phyloP scores from a whole-genome alignment of 2,113 vertebrate genomes.

The Gymnogyps californianus region DNA sequence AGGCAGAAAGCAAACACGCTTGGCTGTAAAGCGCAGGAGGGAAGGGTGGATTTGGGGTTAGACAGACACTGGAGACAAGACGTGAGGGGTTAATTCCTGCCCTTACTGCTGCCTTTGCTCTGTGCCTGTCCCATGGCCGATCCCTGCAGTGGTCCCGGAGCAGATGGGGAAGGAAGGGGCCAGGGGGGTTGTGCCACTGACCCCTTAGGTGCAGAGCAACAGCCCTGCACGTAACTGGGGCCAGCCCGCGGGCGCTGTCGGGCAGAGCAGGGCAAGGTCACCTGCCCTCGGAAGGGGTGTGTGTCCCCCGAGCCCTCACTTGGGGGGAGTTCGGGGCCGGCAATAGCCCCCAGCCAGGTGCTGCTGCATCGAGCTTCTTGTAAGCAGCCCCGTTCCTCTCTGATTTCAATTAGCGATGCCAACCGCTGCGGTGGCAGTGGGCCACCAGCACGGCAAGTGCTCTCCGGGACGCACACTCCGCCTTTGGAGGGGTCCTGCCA shows the following conservation, averaged over 20 bases:
- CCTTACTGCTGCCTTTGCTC: not conserved
- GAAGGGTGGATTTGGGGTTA: not conserved
- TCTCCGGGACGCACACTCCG: accelerated
- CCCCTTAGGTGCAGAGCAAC: not conserved
- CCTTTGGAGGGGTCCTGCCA: not conserved
- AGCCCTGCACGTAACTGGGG: accelerated
- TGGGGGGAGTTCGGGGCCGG: accelerated
- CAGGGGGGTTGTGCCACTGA: too few relatives aligned
- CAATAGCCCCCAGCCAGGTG: accelerated
- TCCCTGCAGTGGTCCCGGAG: not conserved
- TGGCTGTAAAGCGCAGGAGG: too few relatives aligned
- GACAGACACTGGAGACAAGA: not conserved
- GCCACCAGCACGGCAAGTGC: not conserved
- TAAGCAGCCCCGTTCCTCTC: not conserved
- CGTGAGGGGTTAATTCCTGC: accelerated
- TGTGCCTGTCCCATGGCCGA: accelerated
- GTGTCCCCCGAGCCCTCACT: accelerated
- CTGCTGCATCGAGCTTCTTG: not conserved
- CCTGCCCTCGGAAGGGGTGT: not conserved
- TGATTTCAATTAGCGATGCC: accelerated
- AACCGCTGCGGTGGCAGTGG: not conserved
- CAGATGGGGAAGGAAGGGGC: not conserved
- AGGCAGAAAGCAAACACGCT: accelerated
- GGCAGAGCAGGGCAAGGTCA: not conserved
- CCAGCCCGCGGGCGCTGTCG: accelerated